Conservation (phyloP, 92 coral and sea anemone genomes). For the Siderastrea radians region DNA sequence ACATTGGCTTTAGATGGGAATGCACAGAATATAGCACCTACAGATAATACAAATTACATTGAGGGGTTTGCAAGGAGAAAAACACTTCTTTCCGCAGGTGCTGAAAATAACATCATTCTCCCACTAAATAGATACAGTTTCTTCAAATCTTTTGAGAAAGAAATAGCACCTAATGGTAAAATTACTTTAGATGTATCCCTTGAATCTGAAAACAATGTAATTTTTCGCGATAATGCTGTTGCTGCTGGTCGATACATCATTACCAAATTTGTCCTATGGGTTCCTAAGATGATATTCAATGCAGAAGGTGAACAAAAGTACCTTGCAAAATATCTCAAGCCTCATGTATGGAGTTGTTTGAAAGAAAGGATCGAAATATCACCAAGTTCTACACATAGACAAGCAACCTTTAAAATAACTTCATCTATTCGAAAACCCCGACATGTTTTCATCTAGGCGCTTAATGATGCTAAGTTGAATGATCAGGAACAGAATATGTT, state of each 20-base stretch:
- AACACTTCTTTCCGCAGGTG: background rate
- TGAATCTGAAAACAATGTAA: no score
- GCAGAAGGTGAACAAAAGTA: background rate
- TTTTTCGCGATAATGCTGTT: background rate
- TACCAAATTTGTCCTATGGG: background rate
- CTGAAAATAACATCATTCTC: background rate
- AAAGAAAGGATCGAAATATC: no score
- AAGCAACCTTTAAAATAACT: constrained; percentile 2
- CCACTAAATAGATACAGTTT: constrained; percentile 44
- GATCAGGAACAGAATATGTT: constrained; percentile 27
- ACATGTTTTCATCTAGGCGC: background rate
- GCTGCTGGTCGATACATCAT: constrained; percentile 22
- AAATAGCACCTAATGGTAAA: background rate
- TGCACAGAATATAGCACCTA: background rate
- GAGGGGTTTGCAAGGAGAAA: no score
- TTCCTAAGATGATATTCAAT: constrained; percentile 17
- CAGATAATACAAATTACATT: constrained; percentile 16
- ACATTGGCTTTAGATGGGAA: background rate
- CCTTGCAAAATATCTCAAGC: background rate
- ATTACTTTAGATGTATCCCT: no score
- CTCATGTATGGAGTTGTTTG: constrained; percentile 27
- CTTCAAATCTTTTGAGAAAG: background rate
- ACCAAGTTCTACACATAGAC: background rate
- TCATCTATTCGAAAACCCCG: background rate
- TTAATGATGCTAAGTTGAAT: constrained; percentile 1